phyloP scores from a whole-genome alignment of 2,797 vertebrate species.

The Eidolon dupreanum region DNA sequence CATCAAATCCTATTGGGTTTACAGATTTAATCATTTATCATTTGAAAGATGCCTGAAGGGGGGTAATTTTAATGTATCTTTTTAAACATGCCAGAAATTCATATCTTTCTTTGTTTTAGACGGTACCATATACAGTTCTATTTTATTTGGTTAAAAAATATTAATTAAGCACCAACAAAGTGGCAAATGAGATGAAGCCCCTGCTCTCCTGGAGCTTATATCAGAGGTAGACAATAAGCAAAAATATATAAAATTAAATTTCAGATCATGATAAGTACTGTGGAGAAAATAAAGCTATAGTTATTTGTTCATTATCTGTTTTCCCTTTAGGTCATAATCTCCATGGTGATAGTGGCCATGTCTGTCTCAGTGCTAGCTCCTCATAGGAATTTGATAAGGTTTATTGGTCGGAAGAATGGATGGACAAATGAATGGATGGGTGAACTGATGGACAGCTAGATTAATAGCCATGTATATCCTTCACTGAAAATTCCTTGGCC shows the following conservation, averaged over 20 bases:
- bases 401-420: background rate
- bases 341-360: background rate
- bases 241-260: background rate
- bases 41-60: background rate
- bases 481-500: background rate
- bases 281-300: background rate
- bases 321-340: background rate
- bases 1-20: background rate
- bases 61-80: background rate
- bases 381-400: background rate
- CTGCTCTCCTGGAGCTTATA: background rate
- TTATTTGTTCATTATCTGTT: background rate
- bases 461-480: background rate
- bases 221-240: background rate
- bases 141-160: background rate
- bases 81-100: constrained; percentile 23
- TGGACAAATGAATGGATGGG: background rate
- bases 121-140: background rate
- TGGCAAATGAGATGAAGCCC: background rate
- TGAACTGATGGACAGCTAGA: background rate
- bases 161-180: background rate
- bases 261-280: background rate
- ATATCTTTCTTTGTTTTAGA: constrained; percentile 31
- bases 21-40: constrained; percentile 1
- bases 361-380: background rate